A percentile compares a stretch with the other conserved stretches of the same genome.
Conservation (phyloP, 1,140 invertebrate species). For the Eriocheir sinensis region DNA sequence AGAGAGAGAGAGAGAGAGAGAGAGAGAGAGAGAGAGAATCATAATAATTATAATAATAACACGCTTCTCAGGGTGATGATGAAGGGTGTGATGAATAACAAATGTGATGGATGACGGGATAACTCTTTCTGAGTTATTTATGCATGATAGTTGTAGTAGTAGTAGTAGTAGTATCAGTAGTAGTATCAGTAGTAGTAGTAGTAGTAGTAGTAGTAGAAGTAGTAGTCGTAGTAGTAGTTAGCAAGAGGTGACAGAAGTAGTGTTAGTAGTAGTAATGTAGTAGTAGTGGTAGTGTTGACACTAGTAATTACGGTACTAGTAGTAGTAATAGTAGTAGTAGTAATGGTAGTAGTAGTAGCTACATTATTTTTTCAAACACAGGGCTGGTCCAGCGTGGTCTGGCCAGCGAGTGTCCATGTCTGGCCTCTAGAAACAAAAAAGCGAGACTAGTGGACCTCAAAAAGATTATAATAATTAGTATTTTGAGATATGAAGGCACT, state of each 20-base stretch:
- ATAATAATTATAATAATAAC: slow-evolving; percentile 42
- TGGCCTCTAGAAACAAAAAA: not conserved
- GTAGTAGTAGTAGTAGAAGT: not conserved
- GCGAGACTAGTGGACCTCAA: not conserved
- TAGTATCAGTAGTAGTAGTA: not conserved
- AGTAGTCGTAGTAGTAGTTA: too few relatives aligned
- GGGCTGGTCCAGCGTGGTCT: not conserved
- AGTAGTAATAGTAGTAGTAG: not conserved
- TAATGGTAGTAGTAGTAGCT: not conserved
- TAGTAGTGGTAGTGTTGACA: too few relatives aligned
- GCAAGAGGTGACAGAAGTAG: not conserved
- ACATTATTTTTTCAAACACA: too few relatives aligned
- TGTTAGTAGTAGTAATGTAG: not conserved
- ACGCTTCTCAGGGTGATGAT: slow-evolving; percentile 69
- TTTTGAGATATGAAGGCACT: slow-evolving; percentile 73
- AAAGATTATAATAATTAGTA: slow-evolving; percentile 40
- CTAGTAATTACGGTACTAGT: not conserved
- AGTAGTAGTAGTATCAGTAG: not conserved
- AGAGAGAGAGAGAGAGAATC: not conserved
- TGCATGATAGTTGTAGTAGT: not conserved
- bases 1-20: not conserved
- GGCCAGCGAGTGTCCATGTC: not conserved
- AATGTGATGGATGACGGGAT: slow-evolving; percentile 71
- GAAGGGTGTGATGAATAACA: slow-evolving; percentile 69
- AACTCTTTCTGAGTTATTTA: slow-evolving; percentile 46